Conservation (phyloP, 2,113 vertebrate species). For the Sterrhoptilus dennistouni region DNA sequence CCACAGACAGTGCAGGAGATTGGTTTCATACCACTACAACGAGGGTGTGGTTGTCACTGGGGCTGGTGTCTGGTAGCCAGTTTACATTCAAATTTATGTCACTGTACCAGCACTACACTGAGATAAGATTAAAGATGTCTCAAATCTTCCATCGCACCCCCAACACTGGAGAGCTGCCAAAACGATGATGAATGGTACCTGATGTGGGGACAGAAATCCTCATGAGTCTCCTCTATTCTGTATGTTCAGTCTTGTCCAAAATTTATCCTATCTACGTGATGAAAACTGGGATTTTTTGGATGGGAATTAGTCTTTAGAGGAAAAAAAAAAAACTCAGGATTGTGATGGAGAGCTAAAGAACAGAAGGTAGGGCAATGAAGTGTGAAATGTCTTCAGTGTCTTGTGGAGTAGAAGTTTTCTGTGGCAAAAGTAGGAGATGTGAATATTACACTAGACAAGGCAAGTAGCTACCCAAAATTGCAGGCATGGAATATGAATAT, state of each 20-base stretch:
- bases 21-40: fast-evolving
- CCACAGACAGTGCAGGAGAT: background rate
- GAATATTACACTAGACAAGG: background rate
- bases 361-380: background rate
- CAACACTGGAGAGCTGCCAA: background rate
- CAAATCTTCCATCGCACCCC: background rate
- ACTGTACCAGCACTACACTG: fast-evolving
- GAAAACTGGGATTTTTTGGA: background rate
- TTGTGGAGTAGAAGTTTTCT: background rate
- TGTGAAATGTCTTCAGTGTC: background rate
- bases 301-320: background rate
- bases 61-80: background rate
- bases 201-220: background rate
- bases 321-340: background rate
- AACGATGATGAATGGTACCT: background rate
- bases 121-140: background rate
- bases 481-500: background rate
- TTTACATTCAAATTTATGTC: background rate
- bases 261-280: background rate
- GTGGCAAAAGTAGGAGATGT: background rate
- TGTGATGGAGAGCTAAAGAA: background rate
- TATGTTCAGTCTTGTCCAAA: background rate
- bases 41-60: too few relatives aligned
- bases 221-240: background rate
- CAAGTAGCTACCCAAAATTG: background rate